These are phyloP conservation scores for Drosophila quadrilineata DNA, from an alignment of 1,140 invertebrate genomes.

Conservation along the genomic window DNA sequence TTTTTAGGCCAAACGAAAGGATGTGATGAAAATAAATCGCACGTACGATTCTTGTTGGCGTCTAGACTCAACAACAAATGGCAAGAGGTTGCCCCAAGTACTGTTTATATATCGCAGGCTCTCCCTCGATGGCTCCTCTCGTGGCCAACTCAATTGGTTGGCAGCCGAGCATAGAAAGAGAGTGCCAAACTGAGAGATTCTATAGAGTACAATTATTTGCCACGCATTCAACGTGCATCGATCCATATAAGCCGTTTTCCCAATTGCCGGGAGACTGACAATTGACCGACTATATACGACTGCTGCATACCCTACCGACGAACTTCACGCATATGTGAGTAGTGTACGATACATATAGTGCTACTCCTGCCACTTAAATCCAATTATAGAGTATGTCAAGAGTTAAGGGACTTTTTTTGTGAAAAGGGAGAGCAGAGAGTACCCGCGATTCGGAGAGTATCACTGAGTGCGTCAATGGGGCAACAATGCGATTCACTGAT, in stretches of 20 bases:
- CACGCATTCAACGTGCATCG: constrained; percentile 55
- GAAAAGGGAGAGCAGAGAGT: constrained; percentile 1
- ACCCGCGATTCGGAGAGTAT: too few species aligned
- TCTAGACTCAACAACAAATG: constrained; percentile 81
- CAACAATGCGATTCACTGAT: constrained; percentile 42
- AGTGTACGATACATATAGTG: constrained; percentile 1
- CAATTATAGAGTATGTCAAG: not conserved
- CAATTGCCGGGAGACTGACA: constrained; percentile 18
- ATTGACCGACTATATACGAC: constrained; percentile 19
- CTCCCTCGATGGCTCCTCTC: constrained; percentile 35
- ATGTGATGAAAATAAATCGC: constrained; percentile 61
- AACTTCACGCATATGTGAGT: too few species aligned
- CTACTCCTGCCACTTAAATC: too few species aligned
- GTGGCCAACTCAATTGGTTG: constrained; percentile 46
- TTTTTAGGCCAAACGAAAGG: constrained; percentile 72
- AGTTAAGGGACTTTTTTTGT: too few species aligned
- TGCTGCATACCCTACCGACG: constrained; percentile 4
- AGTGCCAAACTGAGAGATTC: too few species aligned
- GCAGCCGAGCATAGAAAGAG: constrained; percentile 29
- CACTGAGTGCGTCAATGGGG: constrained; percentile 4
- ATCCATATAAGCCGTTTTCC: constrained; percentile 75
- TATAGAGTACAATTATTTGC: too few species aligned
- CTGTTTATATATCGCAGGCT: constrained; percentile 70
- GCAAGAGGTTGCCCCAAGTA: constrained; percentile 50
- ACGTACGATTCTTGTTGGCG: constrained; percentile 74